Base-by-base conservation (phyloP, 2,113 vertebrate genomes). In the Centrocercus urophasianus region DNA sequence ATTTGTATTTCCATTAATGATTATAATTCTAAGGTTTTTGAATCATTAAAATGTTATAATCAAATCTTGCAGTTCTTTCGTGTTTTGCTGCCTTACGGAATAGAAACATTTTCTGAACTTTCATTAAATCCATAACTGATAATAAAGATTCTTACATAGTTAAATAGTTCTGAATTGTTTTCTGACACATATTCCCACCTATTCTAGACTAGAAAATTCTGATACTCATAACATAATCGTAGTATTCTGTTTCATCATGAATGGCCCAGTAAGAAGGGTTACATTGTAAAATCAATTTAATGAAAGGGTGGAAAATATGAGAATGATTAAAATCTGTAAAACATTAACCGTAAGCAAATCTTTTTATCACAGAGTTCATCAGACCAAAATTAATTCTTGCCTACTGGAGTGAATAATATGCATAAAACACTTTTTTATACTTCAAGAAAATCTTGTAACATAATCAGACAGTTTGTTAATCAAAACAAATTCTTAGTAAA, bases 251-350 rank as follows among this genome's bases (percentile, higher is more conserved):
- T 86, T 86, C 34, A 72, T 59, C 50, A 70, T 66, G 81, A 83
- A 45, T 88, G 27, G 48, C 81, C 91, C 74, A 77, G 6, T 32
- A 88, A 82, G 21, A 60, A n/a, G 74, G 7, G 16, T 71, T 77
- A 25, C 52, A 56, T 70, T 86, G 38, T 60, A 84, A 38, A 43
- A 87, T 25, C 34, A 60, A 4, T 52, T 88, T 91, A 85, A 79
- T 79, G 25, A 76, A 84, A 83, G 75, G 43, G 13, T 83, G 73
- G 65, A 69, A 87, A 83, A 83, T 43, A 57, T 13, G 24, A 42
- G 47, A 93, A 65, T 67, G 61, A 92, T 92, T 93, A 71, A 81
- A 92, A 78, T 89, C 2, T 66, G 52, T 32, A 61, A 56, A 59
- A 70, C 50, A 78, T 87, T 60, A 78, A 50, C 71, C 81, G 6